These are phyloP conservation scores for Myrmecobius fasciatus DNA, from an alignment of 2,113 vertebrate species.

Conservation along the genomic window DNA sequence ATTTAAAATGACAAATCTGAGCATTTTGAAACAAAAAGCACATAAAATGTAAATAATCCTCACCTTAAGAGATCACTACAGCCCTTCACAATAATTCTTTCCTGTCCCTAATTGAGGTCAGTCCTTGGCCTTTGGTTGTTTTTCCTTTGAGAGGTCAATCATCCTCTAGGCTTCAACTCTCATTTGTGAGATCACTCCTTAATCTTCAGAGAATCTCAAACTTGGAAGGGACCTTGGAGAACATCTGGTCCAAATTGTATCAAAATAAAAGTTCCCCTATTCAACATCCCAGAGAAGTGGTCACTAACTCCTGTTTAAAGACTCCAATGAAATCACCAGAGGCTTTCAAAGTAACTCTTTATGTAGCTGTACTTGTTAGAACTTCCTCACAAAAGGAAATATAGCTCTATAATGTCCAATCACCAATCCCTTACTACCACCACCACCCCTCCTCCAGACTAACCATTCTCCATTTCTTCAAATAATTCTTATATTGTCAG, in stretches of 20 bases:
- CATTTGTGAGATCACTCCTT: not conserved
- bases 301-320: not conserved
- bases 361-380: not conserved
- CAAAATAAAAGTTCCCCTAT: not conserved
- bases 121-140: not conserved
- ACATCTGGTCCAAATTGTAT: not conserved
- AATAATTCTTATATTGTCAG: not conserved
- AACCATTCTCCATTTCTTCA: not conserved
- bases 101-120: not conserved
- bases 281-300: not conserved
- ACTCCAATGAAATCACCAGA: not conserved
- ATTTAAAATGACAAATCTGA: not conserved
- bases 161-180: not conserved
- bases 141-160: not conserved
- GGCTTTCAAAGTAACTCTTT: not conserved
- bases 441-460: not conserved
- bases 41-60: not conserved
- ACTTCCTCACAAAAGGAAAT: not conserved
- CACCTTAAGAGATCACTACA: not conserved
- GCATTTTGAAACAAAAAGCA: not conserved
- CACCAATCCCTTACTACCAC: not conserved
- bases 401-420: not conserved
- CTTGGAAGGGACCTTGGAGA: not conserved
- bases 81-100: not conserved
- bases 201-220: not conserved